Conservation (phyloP, 2,113 vertebrate genomes). For the Calyptomena viridis region DNA sequence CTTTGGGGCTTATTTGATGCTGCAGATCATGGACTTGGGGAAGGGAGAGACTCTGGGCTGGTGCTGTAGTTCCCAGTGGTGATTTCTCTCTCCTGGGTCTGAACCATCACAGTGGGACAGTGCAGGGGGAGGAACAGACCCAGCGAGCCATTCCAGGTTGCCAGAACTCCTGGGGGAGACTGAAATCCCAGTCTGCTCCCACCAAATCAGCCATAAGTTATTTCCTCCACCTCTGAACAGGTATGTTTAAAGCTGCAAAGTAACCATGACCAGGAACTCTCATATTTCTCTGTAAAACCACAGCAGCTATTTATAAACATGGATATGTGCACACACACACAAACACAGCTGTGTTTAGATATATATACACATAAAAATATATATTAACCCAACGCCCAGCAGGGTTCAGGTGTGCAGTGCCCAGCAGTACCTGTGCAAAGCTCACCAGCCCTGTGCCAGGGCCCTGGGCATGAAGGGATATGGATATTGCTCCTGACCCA, state of each 20-base stretch:
- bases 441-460: background rate
- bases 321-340: background rate
- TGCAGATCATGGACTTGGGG: background rate
- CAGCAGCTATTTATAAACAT: background rate
- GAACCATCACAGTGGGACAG: background rate
- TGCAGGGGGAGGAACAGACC: background rate
- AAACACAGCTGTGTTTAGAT: background rate
- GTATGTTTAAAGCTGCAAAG: background rate
- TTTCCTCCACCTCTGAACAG: background rate
- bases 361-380: background rate
- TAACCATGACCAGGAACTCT: background rate
- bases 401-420: background rate
- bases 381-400: rapidly evolving
- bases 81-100: background rate
- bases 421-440: background rate
- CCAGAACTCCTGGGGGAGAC: background rate
- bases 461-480: background rate
- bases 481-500: background rate
- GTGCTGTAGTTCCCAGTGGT: background rate
- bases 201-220: background rate
- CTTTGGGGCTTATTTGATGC: background rate
- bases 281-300: background rate
- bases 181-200: background rate
- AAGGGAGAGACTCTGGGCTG: background rate
- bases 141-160: background rate